Evolutionary conservation across 2,113 vertebrate genomes (phyloP).

Genomic region (Numenius arquata): DNA sequence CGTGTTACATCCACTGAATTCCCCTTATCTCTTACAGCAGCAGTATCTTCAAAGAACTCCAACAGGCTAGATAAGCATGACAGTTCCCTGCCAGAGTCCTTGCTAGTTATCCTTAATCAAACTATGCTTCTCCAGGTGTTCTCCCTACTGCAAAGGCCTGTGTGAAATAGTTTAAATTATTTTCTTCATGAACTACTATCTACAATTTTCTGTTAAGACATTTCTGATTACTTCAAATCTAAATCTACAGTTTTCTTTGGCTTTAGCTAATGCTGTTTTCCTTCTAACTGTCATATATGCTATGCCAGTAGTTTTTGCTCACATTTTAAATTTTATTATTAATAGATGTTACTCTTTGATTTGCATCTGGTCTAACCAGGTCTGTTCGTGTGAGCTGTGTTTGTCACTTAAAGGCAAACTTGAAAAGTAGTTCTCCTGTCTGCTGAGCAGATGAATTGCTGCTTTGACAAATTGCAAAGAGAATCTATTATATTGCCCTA

Average conservation of each 20-base stretch:
- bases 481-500: background rate
- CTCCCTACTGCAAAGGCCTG: background rate
- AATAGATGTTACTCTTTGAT: background rate
- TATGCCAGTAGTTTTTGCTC: background rate
- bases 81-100: background rate
- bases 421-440: background rate
- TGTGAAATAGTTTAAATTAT: background rate
- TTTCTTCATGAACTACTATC: background rate
- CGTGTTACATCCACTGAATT: conserved; percentile 49
- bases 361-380: background rate
- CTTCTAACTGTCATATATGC: background rate
- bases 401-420: background rate
- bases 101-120: conserved; percentile 41
- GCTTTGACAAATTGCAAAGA: background rate
- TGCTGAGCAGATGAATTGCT: background rate
- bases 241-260: background rate
- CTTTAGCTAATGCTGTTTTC: background rate
- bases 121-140: conserved; percentile 30
- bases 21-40: conserved; percentile 54
- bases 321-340: background rate
- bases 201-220: background rate
- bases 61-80: conserved; percentile 41
- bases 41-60: conserved; percentile 55
- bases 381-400: background rate
- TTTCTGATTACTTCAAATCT: conserved; percentile 17